Conservation (phyloP, 2,113 vertebrate species). For the Nothocercus julius region DNA sequence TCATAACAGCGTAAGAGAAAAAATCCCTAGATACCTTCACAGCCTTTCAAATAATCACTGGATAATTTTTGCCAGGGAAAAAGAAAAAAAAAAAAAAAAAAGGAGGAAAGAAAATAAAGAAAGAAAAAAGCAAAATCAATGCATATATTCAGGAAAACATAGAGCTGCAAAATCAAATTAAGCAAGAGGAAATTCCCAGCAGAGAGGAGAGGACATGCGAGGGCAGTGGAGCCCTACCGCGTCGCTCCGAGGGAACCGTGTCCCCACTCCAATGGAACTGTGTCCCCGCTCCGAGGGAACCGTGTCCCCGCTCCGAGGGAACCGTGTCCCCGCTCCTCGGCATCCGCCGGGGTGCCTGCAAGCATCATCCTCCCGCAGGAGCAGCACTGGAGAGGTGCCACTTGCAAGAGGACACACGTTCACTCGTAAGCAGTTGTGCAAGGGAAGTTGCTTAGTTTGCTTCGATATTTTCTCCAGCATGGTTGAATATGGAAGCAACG, state of each 20-base stretch:
- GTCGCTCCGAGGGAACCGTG: background rate
- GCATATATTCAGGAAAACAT: background rate
- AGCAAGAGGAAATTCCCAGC: rapidly evolving
- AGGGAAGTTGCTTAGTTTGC: background rate
- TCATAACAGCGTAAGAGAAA: slow-evolving; percentile 35
- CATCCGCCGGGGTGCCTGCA: no score
- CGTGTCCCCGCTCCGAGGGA: background rate
- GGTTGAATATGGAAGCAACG: background rate
- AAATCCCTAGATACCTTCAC: slow-evolving; percentile 37
- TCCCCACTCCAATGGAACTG: background rate
- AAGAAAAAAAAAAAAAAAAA: no score
- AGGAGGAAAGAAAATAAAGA: no score
- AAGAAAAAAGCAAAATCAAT: background rate
- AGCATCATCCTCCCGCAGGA: no score
- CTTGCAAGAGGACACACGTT: no score
- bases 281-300: background rate
- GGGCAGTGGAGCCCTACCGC: background rate
- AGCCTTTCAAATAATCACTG: slow-evolving; percentile 56
- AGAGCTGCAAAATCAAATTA: slow-evolving; percentile 24
- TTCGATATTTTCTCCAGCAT: background rate
- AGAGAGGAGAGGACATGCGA: background rate
- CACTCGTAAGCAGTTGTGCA: rapidly evolving
- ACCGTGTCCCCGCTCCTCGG: no score
- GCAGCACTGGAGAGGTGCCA: no score
- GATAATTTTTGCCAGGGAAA: background rate